A percentile compares a stretch with the other conserved stretches of the same genome.
These are phyloP conservation scores for Neopelma chrysocephalum DNA, from an alignment of 2,797 vertebrate genomes.

Conservation along the genomic window DNA sequence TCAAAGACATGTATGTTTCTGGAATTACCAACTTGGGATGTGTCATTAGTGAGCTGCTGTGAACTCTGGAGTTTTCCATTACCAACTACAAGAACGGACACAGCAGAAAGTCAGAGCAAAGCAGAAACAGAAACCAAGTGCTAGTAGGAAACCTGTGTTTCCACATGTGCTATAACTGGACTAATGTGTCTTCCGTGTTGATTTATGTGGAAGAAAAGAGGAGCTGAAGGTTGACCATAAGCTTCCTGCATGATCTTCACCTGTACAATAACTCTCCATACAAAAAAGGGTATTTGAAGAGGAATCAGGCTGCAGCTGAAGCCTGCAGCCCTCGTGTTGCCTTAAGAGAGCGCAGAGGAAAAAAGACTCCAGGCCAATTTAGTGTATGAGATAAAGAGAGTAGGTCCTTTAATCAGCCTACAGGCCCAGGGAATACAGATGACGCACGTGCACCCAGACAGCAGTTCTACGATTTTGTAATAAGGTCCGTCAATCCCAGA, in stretches of 20 bases:
- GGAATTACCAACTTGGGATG: background rate
- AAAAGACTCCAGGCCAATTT: too few species aligned
- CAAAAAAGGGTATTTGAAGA: background rate
- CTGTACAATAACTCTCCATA: background rate
- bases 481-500: too few species aligned
- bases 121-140: background rate
- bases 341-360: too few species aligned
- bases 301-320: background rate
- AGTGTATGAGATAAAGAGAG: too few species aligned
- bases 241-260: background rate
- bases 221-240: background rate
- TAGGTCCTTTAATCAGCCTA: too few species aligned
- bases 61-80: background rate
- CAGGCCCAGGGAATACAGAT: too few species aligned
- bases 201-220: background rate
- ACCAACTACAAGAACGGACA: background rate
- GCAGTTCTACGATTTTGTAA: too few species aligned
- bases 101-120: background rate
- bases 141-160: background rate
- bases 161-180: background rate
- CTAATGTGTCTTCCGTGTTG: fast-evolving
- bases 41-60: background rate
- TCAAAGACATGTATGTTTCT: background rate
- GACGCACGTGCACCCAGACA: too few species aligned
- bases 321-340: background rate